A percentile compares a stretch with the other conserved stretches of the same genome.
phyloP scores from a whole-genome alignment of 2,797 vertebrate species.

The Alauda arvensis region DNA sequence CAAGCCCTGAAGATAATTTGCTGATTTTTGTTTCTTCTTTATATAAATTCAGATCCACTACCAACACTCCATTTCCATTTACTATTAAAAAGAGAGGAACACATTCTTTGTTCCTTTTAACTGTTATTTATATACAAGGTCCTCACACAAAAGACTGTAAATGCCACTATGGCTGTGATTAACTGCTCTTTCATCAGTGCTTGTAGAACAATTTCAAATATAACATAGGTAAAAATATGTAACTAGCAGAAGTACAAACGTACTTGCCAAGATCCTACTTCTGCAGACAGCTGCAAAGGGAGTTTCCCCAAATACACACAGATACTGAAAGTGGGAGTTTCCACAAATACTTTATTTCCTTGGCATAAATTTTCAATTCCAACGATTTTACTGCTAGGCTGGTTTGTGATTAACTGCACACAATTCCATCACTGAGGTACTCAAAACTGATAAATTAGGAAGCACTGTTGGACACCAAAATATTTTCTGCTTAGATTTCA shows the following conservation, averaged over 20 bases:
- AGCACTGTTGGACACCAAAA: not conserved
- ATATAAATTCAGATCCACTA: not conserved
- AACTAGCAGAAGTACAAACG: not conserved
- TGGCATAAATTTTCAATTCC: not conserved
- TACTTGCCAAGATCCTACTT: not conserved
- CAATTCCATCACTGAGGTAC: not conserved
- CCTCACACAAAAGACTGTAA: not conserved
- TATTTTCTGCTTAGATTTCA: not conserved
- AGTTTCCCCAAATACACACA: not conserved
- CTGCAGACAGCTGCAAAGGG: not conserved
- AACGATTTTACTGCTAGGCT: not conserved
- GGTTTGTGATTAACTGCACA: not conserved
- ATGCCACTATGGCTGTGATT: not conserved
- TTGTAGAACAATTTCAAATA: not conserved
- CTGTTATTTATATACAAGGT: not conserved
- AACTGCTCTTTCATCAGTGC: not conserved
- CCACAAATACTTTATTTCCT: not conserved
- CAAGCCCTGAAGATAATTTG: not conserved
- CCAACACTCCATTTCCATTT: not conserved
- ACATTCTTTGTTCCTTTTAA: not conserved
- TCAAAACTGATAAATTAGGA: not conserved
- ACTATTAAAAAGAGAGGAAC: not conserved
- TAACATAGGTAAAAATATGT: rapidly evolving
- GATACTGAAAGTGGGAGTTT: not conserved
- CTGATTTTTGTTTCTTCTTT: not conserved